phyloP scores from a whole-genome alignment of 2,113 vertebrate species.

The Psephotus haematonotus region DNA sequence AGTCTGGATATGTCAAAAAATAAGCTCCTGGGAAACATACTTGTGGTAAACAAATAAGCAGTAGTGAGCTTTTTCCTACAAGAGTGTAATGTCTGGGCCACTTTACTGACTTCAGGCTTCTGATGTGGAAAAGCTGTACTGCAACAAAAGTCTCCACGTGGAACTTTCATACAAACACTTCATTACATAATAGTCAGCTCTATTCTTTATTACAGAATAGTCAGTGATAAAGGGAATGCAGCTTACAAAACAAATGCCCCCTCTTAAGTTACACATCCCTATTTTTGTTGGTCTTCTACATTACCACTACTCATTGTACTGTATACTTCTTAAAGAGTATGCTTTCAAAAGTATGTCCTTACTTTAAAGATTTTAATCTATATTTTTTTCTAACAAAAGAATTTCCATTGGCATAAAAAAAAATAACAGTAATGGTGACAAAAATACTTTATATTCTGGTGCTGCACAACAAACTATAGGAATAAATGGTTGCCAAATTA shows the following conservation, averaged over 20 bases:
- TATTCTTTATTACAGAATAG: not conserved
- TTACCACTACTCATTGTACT: not conserved
- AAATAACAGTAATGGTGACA: not conserved
- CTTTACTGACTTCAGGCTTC: not conserved
- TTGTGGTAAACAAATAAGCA: slow-evolving; percentile 29
- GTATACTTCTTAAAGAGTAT: not conserved
- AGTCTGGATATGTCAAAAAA: not conserved
- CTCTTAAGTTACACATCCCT: not conserved
- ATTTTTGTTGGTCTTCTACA: not conserved
- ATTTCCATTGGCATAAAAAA: not conserved
- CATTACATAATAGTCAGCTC: not conserved
- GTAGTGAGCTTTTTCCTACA: not conserved
- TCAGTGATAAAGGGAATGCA: not conserved
- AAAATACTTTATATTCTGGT: not conserved
- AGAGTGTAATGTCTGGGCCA: not conserved
- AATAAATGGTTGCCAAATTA: not conserved
- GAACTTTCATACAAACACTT: not conserved
- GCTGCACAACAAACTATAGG: not conserved
- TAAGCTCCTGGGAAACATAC: not conserved
- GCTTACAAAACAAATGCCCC: not conserved
- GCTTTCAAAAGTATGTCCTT: not conserved
- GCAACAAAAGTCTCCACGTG: not conserved
- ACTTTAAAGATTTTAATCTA: not conserved
- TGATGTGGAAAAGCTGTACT: not conserved
- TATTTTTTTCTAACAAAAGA: not conserved